These are phyloP conservation scores for Numenius arquata DNA, from an alignment of 2,113 vertebrate species.

Conservation along the genomic window DNA sequence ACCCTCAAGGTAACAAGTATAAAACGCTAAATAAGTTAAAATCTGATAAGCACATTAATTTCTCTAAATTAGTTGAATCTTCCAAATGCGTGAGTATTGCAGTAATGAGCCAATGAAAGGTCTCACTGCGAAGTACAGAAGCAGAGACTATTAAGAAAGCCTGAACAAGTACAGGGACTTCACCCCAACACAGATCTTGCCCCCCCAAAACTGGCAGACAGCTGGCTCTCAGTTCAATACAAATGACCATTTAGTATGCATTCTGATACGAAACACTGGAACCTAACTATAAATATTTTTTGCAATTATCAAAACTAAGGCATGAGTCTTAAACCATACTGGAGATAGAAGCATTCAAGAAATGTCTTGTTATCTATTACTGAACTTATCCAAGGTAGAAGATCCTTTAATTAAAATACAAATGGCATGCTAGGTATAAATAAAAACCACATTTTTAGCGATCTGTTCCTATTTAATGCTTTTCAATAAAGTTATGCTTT, in stretches of 20 bases:
- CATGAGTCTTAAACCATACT: not conserved
- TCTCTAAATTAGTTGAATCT: not conserved
- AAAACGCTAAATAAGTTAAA: not conserved
- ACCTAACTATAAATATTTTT: not conserved
- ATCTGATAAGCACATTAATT: not conserved
- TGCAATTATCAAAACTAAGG: not conserved
- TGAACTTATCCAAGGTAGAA: not conserved
- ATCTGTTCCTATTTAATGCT: not conserved
- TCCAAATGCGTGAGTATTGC: not conserved
- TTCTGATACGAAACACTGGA: not conserved
- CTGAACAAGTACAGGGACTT: not conserved
- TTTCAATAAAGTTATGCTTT: not conserved
- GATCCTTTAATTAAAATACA: not conserved
- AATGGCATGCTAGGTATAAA: not conserved
- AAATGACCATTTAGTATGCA: rapidly evolving
- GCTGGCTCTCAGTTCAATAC: not conserved
- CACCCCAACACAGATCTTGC: not conserved
- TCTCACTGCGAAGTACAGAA: not conserved
- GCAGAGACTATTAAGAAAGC: not conserved
- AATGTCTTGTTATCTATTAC: not conserved
- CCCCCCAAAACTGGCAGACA: not conserved
- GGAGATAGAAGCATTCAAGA: not conserved
- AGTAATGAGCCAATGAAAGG: not conserved
- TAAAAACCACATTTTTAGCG: not conserved
- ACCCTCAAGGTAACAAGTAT: not conserved